A percentile compares a stretch with the other conserved stretches of the same genome.
phyloP scores from a whole-genome alignment of 1,140 invertebrate species.

The Spodoptera litura region DNA sequence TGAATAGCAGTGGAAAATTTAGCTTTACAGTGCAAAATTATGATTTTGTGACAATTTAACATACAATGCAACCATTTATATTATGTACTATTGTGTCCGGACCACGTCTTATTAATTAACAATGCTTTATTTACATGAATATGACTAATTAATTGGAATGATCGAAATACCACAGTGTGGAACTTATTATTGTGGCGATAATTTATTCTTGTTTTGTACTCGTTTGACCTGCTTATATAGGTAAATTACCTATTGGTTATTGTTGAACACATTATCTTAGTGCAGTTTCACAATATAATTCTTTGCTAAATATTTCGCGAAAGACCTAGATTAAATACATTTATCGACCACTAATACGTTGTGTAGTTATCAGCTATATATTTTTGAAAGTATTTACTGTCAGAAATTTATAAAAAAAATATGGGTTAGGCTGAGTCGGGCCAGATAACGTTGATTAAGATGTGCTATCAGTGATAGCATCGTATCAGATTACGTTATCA shows the following conservation, averaged over 20 bases:
- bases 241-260: too few relatives aligned
- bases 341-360: slow-evolving; percentile 5
- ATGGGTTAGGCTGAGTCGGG: slow-evolving; percentile 36
- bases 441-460: slow-evolving; percentile 57
- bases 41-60: neutral
- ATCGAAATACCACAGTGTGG: slow-evolving; percentile 4
- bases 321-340: too few relatives aligned
- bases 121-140: slow-evolving; percentile 14
- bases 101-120: neutral
- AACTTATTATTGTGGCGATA: neutral
- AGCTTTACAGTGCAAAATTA: neutral
- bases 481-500: slow-evolving; percentile 66
- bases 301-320: too few relatives aligned
- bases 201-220: neutral
- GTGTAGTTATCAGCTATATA: slow-evolving; percentile 32
- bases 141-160: slow-evolving; percentile 21
- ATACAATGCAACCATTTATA: neutral
- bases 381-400: slow-evolving; percentile 16
- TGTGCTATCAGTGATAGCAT: slow-evolving; percentile 55
- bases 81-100: neutral
- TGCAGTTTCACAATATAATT: too few relatives aligned
- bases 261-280: too few relatives aligned
- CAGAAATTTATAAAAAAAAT: slow-evolving; percentile 6
- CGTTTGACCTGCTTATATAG: too few relatives aligned
- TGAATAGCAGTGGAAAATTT: slow-evolving; percentile 13